Evolutionary conservation across 2,797 vertebrate species (phyloP).

Genomic region (Trachurus trachurus): DNA sequence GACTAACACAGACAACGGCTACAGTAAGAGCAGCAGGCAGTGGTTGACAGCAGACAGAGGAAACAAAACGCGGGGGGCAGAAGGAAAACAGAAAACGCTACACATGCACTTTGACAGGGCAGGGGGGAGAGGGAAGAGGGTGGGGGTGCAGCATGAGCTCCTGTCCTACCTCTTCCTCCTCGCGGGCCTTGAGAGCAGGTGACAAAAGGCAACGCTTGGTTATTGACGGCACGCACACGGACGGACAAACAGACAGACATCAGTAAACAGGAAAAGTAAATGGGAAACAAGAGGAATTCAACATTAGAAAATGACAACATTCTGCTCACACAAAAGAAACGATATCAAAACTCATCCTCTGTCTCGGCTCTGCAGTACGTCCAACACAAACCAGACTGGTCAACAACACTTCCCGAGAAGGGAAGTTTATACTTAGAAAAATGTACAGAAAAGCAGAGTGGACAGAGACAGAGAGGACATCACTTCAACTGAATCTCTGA

Average conservation of each 20-base stretch:
- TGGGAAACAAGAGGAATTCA: not conserved
- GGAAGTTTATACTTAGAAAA: slow-evolving; percentile 2
- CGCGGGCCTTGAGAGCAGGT: slow-evolving; percentile 94
- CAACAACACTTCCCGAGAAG: not conserved
- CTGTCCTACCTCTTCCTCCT: slow-evolving; percentile 98
- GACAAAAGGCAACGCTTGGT: slow-evolving; percentile 88
- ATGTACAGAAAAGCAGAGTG: not conserved
- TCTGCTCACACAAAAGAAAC: slow-evolving; percentile 3
- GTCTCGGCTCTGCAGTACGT: slow-evolving; percentile 6
- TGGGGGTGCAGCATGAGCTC: slow-evolving; percentile 58
- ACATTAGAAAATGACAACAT: slow-evolving; percentile 14
- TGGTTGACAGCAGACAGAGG: not conserved
- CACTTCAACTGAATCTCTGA: not conserved
- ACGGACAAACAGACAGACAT: slow-evolving; percentile 56
- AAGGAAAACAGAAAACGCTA: slow-evolving; percentile 25
- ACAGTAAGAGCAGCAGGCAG: slow-evolving; percentile 34
- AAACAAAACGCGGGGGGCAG: slow-evolving; percentile 31
- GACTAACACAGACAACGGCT: slow-evolving; percentile 39
- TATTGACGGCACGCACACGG: slow-evolving; percentile 81
- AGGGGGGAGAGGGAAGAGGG: slow-evolving; percentile 35
- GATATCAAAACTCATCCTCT: not conserved
- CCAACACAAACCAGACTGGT: not conserved
- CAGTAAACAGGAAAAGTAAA: slow-evolving; percentile 49
- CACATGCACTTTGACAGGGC: slow-evolving; percentile 65
- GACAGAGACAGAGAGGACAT: not conserved